Evolutionary conservation across 2,888 invertebrate species (phyloP), one percentile per base, ranked within the genome.

Genomic region (Melanostoma scalare): DNA sequence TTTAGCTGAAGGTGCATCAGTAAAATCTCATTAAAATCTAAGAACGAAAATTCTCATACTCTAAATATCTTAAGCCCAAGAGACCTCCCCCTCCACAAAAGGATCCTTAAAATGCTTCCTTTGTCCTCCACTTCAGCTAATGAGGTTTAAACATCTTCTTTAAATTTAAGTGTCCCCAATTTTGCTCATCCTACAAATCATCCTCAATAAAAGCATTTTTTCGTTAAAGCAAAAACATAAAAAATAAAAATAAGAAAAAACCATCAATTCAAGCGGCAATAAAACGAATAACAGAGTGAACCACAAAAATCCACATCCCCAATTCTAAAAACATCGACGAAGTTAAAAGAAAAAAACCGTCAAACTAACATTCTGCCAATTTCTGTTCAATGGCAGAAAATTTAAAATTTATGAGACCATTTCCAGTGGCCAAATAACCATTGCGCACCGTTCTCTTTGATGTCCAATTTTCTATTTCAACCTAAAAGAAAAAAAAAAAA

Each of bases 371-470:
- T 85, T 84, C 63, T 72, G 85, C 85, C 85, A 85, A 85, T 85
- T 85, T 85, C 84, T 85, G 85, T 85, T 85, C 75, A 85, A 85
- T 85, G 85, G 85, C 85, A 85, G 85, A 85, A 85, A 85, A 85
- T 85, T 85, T 85, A 85, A 85, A 85, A 85, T 85, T 85, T 85
- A 85, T 85, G 85, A 85, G 80, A 61, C 85, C 85, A 85, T 80
- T 85, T 85, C 75, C 85, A 85, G 69, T 72, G 80, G 80, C 85
- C 79, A 80, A 79, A 85, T 71, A 80, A 74, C 85, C 85, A 85
- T 72, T 85, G 80, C 85, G 58, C 85, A 76, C 75, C 80, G 80
- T 72, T 80, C 63, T 72, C 80, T 85, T 85, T 85, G 85, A 85
- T 80, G 85, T 85, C 80, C 85, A 85, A 85, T 80, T 85, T 85